phyloP scores from a whole-genome alignment of 2,888 invertebrate species.

The Alsophila aescularia region DNA sequence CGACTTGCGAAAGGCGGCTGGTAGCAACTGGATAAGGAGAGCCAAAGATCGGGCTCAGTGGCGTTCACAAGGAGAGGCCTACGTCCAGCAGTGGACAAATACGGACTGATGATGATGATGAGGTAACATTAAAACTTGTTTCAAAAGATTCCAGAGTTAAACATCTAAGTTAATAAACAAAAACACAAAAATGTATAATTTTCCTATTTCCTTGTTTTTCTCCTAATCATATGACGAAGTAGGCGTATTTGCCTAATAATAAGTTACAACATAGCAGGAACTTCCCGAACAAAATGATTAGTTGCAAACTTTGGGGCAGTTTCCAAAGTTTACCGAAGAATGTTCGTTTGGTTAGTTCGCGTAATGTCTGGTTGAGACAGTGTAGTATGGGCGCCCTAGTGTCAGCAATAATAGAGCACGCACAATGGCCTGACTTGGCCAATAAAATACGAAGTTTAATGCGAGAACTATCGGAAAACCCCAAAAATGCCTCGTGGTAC shows the following conservation, averaged over 20 bases:
- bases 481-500: slow-evolving; percentile 39
- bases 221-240: slow-evolving; percentile 5
- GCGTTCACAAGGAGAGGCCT: too few relatives aligned
- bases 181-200: slow-evolving; percentile 1
- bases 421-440: slow-evolving; percentile 53
- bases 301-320: slow-evolving; percentile 14
- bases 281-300: slow-evolving; percentile 22
- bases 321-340: slow-evolving; percentile 1
- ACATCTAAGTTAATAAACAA: not conserved
- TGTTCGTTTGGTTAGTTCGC: slow-evolving; percentile 18
- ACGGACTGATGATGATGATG: too few relatives aligned
- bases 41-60: too few relatives aligned
- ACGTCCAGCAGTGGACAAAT: too few relatives aligned
- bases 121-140: too few relatives aligned
- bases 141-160: not conserved
- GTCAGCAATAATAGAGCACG: slow-evolving; percentile 48
- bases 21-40: too few relatives aligned
- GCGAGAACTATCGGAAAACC: slow-evolving; percentile 44
- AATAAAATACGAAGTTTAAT: slow-evolving; percentile 64
- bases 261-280: slow-evolving; percentile 7
- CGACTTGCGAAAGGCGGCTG: too few relatives aligned
- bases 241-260: slow-evolving; percentile 13
- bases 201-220: slow-evolving; percentile 7
- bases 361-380: slow-evolving; percentile 27
- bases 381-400: slow-evolving; percentile 35